Evolutionary conservation across 2,888 invertebrate genomes (phyloP).

Genomic region (Cerastis leucographa): DNA sequence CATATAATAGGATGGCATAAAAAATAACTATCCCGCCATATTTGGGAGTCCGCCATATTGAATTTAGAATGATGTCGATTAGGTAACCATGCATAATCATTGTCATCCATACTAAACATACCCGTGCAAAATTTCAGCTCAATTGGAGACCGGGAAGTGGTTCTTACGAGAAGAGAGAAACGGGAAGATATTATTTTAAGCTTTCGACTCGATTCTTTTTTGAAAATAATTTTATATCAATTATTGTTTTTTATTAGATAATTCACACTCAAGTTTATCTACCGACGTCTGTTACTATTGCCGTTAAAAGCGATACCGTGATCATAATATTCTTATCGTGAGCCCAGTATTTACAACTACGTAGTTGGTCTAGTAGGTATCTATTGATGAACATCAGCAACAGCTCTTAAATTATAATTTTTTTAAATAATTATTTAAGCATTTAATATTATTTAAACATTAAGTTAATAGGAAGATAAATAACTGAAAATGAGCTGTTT

Average conservation of each 20-base stretch:
- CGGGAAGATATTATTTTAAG: too few species aligned
- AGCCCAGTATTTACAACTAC: neutral
- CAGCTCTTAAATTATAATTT: neutral
- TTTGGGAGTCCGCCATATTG: too few species aligned
- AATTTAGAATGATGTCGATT: too few species aligned
- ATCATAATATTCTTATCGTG: constrained; percentile 11
- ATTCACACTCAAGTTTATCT: constrained; percentile 10
- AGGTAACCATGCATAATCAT: too few species aligned
- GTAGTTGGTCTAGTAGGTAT: neutral
- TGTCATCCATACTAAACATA: too few species aligned
- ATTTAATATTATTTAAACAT: neutral
- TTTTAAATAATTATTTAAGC: neutral
- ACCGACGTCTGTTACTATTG: neutral
- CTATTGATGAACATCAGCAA: neutral
- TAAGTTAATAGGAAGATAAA: neutral
- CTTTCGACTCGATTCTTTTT: too few species aligned
- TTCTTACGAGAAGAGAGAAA: too few species aligned
- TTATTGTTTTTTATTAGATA: neutral
- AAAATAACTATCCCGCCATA: neutral
- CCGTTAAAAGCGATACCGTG: neutral
- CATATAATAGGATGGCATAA: neutral
- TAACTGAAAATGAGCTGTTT: neutral
- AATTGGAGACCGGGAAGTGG: too few species aligned
- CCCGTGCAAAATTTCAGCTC: too few species aligned
- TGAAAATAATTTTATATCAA: neutral